These are phyloP conservation scores for Cromileptes altivelis DNA, from an alignment of 2,113 vertebrate genomes.

Conservation along the genomic window DNA sequence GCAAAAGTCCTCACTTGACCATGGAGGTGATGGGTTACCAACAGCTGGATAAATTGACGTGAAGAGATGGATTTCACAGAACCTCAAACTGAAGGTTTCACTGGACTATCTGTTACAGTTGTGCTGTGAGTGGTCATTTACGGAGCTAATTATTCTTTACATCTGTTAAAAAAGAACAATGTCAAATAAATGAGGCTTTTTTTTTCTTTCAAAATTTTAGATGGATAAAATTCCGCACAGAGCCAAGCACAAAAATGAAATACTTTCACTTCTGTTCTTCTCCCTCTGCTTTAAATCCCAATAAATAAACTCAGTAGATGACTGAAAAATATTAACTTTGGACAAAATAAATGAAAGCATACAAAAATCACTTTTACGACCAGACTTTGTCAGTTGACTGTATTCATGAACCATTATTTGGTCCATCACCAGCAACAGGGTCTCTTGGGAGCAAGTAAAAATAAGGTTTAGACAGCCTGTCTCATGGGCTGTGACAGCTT, in stretches of 20 bases:
- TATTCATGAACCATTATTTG: background rate
- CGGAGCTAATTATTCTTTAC: background rate
- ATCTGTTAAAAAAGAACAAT: background rate
- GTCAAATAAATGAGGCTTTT: background rate
- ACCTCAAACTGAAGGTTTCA: conserved; percentile 33
- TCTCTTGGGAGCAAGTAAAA: conserved; percentile 3
- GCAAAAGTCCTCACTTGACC: conserved; percentile 51
- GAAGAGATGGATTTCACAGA: conserved; percentile 52
- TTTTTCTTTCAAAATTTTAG: background rate
- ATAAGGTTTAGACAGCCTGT: background rate
- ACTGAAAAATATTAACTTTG: background rate
- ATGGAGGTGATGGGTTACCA: conserved; percentile 53
- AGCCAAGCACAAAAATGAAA: background rate
- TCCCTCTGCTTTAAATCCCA: background rate
- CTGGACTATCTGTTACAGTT: conserved; percentile 24
- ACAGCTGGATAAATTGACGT: conserved; percentile 45
- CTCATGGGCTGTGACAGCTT: conserved; percentile 13
- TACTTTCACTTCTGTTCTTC: background rate
- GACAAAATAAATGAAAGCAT: background rate
- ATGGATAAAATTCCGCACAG: background rate
- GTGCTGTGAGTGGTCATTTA: conserved; percentile 4
- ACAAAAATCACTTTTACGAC: background rate
- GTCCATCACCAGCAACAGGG: background rate
- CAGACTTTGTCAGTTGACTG: background rate
- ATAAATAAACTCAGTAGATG: background rate